Percentiles rank a stretch among this genome's conserved stretches.
phyloP scores from a whole-genome alignment of 2,113 vertebrate genomes.

The Trematomus loennbergii region DNA sequence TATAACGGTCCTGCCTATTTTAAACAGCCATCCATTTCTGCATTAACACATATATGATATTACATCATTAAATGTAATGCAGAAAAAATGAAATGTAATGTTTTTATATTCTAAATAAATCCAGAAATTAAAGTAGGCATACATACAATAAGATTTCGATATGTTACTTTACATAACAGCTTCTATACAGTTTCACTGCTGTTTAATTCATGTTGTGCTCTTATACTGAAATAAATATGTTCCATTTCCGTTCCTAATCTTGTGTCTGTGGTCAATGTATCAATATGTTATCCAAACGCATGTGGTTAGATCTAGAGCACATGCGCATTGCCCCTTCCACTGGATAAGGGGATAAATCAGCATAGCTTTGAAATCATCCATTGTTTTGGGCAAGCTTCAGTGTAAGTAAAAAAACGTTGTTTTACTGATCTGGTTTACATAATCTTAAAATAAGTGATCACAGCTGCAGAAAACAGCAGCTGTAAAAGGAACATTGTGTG shows the following conservation, averaged over 20 bases:
- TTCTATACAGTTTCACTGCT: neutral
- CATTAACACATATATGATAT: neutral
- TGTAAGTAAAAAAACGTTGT: neutral
- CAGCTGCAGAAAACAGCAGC: slow-evolving; percentile 21
- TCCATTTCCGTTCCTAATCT: slow-evolving; percentile 29
- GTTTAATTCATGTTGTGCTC: neutral
- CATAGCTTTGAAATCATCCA: no score
- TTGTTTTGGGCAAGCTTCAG: no score
- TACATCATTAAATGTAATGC: no score
- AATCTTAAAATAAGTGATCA: neutral
- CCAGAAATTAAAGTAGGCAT: no score
- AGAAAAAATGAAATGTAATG: no score
- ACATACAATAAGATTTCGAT: neutral
- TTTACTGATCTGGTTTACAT: slow-evolving; percentile 13
- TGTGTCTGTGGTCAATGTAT: neutral
- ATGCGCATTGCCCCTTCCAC: slow-evolving; percentile 63
- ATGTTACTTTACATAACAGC: no score
- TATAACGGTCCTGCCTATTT: neutral
- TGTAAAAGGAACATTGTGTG: neutral
- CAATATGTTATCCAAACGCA: slow-evolving; percentile 56
- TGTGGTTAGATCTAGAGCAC: slow-evolving; percentile 73
- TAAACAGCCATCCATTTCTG: neutral
- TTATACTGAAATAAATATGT: neutral
- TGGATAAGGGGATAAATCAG: slow-evolving; percentile 42
- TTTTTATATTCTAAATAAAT: no score